Conservation (phyloP, 2,113 vertebrate species). For the Muntiacus reevesi region DNA sequence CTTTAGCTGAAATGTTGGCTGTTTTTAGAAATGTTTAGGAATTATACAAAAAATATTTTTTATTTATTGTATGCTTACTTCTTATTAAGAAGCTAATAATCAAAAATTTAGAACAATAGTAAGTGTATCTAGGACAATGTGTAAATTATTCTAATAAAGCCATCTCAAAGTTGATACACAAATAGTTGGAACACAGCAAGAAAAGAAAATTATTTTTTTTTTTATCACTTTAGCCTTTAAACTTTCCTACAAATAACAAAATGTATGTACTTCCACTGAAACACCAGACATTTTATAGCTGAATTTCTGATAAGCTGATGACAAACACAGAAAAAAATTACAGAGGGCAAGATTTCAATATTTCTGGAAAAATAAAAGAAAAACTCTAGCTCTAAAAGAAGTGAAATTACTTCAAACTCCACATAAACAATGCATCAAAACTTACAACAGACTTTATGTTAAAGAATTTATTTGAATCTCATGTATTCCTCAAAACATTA, state of each 20-base stretch:
- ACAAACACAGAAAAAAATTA: background rate
- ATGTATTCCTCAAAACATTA: background rate
- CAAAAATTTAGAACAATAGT: background rate
- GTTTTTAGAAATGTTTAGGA: background rate
- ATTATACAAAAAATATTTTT: background rate
- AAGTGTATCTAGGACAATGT: background rate
- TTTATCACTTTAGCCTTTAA: background rate
- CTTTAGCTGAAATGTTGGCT: background rate
- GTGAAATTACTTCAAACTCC: conserved; percentile 12
- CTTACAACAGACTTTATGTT: background rate
- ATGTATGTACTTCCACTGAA: background rate
- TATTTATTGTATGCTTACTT: background rate
- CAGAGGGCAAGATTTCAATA: background rate
- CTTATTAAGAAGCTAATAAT: background rate
- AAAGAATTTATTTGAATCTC: conserved; percentile 5
- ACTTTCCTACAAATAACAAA: background rate
- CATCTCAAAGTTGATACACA: background rate
- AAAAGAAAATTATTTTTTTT: background rate
- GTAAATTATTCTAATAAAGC: conserved; percentile 2
- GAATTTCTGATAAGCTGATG: conserved; percentile 28
- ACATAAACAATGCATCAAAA: background rate
- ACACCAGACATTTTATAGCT: background rate
- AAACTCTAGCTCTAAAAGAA: conserved; percentile 3
- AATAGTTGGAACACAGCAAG: background rate
- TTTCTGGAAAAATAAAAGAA: conserved; percentile 1